Percentiles rank a stretch among this genome's conserved stretches.
phyloP scores from a whole-genome alignment of 92 coral and sea anemone species.

The Phenganax stokvisi region DNA sequence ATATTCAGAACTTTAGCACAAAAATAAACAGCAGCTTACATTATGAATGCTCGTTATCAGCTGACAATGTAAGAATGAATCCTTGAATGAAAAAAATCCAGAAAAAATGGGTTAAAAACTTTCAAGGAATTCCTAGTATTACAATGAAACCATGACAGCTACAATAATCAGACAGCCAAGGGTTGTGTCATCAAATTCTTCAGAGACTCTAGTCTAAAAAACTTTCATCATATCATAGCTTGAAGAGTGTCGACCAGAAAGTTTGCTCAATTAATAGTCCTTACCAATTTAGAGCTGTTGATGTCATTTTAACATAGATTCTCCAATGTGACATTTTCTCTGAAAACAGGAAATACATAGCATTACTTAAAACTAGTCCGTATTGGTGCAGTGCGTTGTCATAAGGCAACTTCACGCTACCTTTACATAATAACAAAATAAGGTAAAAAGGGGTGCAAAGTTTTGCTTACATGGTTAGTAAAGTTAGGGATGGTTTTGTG shows the following conservation, averaged over 20 bases:
- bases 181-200: conserved; percentile 34
- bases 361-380: too few species aligned
- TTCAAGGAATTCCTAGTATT: not conserved
- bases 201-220: conserved; percentile 45
- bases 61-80: not conserved
- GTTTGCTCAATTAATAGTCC: too few species aligned
- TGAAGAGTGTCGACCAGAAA: not conserved
- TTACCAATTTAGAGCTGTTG: too few species aligned
- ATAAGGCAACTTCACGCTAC: too few species aligned
- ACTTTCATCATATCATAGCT: conserved; percentile 28
- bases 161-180: conserved; percentile 45
- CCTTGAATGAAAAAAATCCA: not conserved
- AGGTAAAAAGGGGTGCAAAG: not conserved
- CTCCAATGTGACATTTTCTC: too few species aligned
- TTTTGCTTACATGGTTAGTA: not conserved
- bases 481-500: not conserved
- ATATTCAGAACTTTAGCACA: too few species aligned
- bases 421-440: not conserved
- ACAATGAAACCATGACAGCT: not conserved
- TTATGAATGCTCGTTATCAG: not conserved
- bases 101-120: not conserved
- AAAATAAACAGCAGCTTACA: too few species aligned
- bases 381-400: too few species aligned
- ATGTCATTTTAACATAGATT: too few species aligned
- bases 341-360: too few species aligned